Base-by-base conservation (phyloP, 2,888 invertebrate species). In the Tetragnatha montana region DNA sequence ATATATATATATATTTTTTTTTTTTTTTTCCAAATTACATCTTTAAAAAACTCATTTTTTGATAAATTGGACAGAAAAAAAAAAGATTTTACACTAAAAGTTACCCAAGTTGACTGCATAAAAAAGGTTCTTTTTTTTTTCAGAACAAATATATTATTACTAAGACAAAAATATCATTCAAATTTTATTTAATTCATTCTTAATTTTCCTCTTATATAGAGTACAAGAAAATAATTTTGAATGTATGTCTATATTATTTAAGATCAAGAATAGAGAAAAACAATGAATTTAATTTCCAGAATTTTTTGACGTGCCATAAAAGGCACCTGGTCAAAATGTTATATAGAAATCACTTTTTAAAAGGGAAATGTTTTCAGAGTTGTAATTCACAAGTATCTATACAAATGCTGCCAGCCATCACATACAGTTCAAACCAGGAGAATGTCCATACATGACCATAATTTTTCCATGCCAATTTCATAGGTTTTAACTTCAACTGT, bases 401-500 rank as follows among this genome's bases (percentile, higher is more conserved):
- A 60, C 60, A 60, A 60, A 60, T 17, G 60, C 60, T 60, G 60
- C 17, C 60, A 60, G 17, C 12, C 60, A 60, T 60, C 17, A 60
- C 60, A 60, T 60, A 60, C 60, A 60, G 4, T 35, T 35, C 17
- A 17, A 60, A 60, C 60, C 60, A 60, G 60, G 10, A 60, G 12
- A 17, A 17, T 60, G 12, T 60, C 60, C 60, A 60, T 60, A 10
- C 14, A 17, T 60, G 60, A 60, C 60, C 60, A 60, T 12, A 60
- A 60, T 60, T 60, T 10, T 17, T 60, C 10, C 60, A 60, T 60
- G 12, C 17, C 60, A 60, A 10, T 60, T 35, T 60, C 60, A 17
- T 17, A 60, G 60, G 60, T 60, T 76, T 76, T 21, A 17, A n/a
- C 50, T 50, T 50, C 49, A n/a, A 47, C 50, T 60, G 51, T 82